A percentile compares a stretch with the other conserved stretches of the same genome.
phyloP scores from a whole-genome alignment of 1,140 invertebrate genomes.

The Lordiphosa stackelbergi region DNA sequence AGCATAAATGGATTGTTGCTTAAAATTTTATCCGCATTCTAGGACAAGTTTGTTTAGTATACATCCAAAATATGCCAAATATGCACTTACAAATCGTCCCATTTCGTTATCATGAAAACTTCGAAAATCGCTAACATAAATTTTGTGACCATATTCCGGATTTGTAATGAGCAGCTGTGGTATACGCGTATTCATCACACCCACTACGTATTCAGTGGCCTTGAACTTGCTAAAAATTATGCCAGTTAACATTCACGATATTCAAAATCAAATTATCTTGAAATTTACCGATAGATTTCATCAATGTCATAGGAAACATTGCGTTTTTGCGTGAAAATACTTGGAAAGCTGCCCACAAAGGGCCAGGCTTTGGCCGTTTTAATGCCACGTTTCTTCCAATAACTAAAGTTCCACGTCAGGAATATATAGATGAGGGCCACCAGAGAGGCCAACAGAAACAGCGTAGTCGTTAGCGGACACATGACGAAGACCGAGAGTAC shows the following conservation, averaged over 20 bases:
- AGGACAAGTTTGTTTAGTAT: slow-evolving; percentile 17
- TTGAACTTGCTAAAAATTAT: slow-evolving; percentile 33
- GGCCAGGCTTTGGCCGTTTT: slow-evolving; percentile 46
- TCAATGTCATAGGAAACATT: slow-evolving; percentile 49
- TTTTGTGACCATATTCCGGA: slow-evolving; percentile 77
- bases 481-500: slow-evolving; percentile 18
- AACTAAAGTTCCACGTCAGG: slow-evolving; percentile 67
- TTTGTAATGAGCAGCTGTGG: slow-evolving; percentile 77
- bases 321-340: slow-evolving; percentile 39
- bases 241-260: neutral
- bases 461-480: slow-evolving; percentile 14
- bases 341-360: slow-evolving; percentile 63
- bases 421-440: slow-evolving; percentile 56
- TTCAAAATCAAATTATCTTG: neutral
- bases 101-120: slow-evolving; percentile 71
- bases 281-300: slow-evolving; percentile 47
- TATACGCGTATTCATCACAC: slow-evolving; percentile 39
- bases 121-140: slow-evolving; percentile 78
- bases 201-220: slow-evolving; percentile 38
- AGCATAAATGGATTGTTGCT: slow-evolving; percentile 76
- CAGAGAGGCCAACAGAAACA: slow-evolving; percentile 22
- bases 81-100: slow-evolving; percentile 25
- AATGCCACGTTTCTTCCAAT: slow-evolving; percentile 67
- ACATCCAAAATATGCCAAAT: neutral
- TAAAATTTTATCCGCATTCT: slow-evolving; percentile 73